phyloP scores from a whole-genome alignment of 2,888 invertebrate genomes.

The Metalampra italica region DNA sequence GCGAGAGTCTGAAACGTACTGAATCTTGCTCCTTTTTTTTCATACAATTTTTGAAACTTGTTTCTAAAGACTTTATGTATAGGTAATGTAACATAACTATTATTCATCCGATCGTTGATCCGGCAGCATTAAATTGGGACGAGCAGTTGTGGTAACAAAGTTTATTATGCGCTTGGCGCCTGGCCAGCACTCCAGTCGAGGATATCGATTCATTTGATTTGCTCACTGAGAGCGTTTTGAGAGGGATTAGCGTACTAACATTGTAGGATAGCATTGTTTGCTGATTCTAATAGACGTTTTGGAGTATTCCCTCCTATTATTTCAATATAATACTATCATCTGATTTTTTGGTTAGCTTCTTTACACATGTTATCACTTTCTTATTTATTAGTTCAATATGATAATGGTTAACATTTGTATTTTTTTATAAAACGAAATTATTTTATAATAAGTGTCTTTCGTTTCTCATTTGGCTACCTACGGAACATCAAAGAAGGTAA shows the following conservation, averaged over 20 bases:
- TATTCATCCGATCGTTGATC: conserved; percentile 1
- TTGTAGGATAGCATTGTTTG: neutral
- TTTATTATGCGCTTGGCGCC: conserved; percentile 66
- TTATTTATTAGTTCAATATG: neutral
- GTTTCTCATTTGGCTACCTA: neutral
- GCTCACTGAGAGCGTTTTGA: conserved; percentile 40
- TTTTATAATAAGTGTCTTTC: neutral
- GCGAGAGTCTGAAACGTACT: no score
- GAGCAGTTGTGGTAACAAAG: conserved; percentile 44
- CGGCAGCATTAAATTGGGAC: conserved; percentile 40
- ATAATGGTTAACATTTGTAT: neutral
- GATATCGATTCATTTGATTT: conserved; percentile 57
- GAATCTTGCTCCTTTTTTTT: no score
- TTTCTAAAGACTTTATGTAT: no score
- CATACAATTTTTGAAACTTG: no score
- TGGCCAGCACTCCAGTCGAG: conserved; percentile 57
- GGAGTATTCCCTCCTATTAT: no score
- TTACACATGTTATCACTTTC: no score
- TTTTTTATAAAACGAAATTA: neutral
- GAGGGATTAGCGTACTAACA: conserved; percentile 23
- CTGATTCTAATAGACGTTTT: neutral
- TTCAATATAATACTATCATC: no score
- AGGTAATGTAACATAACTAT: neutral
- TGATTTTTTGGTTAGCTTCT: no score
- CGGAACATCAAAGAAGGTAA: neutral